phyloP scores from a whole-genome alignment of 2,888 invertebrate species.

The Pocota personata region DNA sequence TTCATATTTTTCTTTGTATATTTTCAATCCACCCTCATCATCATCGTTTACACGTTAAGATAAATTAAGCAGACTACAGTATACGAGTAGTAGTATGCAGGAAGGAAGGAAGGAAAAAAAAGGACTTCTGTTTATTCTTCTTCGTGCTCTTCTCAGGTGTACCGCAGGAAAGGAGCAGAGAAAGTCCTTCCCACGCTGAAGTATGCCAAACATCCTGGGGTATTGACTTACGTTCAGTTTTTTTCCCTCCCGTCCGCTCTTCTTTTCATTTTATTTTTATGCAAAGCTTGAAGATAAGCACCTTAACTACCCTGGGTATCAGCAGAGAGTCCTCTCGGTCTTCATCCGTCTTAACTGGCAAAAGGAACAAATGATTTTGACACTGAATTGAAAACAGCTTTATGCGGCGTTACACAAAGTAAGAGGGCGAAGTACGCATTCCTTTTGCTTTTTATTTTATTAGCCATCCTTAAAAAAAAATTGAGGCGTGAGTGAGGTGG shows the following conservation, averaged over 20 bases:
- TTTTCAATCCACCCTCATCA: constrained; percentile 39
- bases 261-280: constrained; percentile 23
- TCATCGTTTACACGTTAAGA: constrained; percentile 73
- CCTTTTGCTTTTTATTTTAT: constrained; percentile 40
- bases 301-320: constrained; percentile 51
- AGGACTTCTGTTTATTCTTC: constrained; percentile 17
- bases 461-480: constrained; percentile 19
- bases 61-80: constrained; percentile 63
- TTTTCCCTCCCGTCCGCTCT: neutral
- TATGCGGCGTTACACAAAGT: constrained; percentile 33
- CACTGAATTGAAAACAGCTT: constrained; percentile 81
- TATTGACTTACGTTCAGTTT: constrained; percentile 56
- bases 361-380: constrained; percentile 80
- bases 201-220: constrained; percentile 44
- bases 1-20: neutral
- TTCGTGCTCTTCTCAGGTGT: constrained; percentile 44
- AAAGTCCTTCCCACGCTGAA: constrained; percentile 6
- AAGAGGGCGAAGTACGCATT: constrained; percentile 8
- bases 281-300: constrained; percentile 63
- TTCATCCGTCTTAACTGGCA: constrained; percentile 31
- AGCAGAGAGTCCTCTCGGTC: neutral
- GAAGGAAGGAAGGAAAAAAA: constrained; percentile 16
- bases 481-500: neutral
- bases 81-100: neutral
- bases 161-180: neutral